Base-by-base conservation (phyloP, 2,113 vertebrate genomes). In the Lucifuga dentata region DNA sequence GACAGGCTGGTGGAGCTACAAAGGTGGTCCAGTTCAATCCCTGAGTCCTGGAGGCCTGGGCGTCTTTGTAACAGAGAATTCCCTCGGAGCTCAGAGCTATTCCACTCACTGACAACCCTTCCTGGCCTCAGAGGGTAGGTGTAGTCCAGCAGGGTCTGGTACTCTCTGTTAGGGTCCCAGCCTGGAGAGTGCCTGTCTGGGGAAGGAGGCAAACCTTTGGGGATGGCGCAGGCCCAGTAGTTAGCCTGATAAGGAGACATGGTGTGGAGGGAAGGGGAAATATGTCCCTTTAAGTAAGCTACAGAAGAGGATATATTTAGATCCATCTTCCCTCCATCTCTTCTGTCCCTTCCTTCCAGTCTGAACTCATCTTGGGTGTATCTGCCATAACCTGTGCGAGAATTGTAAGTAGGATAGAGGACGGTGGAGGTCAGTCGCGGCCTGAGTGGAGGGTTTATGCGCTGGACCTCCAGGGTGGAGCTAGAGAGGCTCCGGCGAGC, bases 181-280 rank as follows among this genome's bases (percentile, higher is more conserved):
- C 70, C 85, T 0, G 93, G 91, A 0, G 93, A 96, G 11, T 3
- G 78, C 5, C 96, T 91, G 83, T 98, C 88, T 0, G 93, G 92
- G 24, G 93, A 94, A 0, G 94, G 94, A 12, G 94, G 94, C 29
- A 92, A 66, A 0, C 89, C 85, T 50, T 92, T 90, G 0, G 96
- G 96, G 7, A 98, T 94, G 64, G 94, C 94, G 36, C 94, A 96
- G 0, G 94, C 93, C 96, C 97, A 97, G 86, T 96, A 97, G 67
- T 95, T 87, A 0, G 92, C 91, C 73, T 95, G 94, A 73, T 93
- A 89, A 5, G 90, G 85, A 7, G 83, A 12, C 92, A 91, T 69
- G 36, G 73, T 17, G 11, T 70, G 73, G 23, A 60, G 49, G 15
- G 43, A 38, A 49, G 46, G 68, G 9, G 57, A 45, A 19, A 46